Conservation (phyloP, 1,140 invertebrate species). For the Diorhabda elongata region DNA sequence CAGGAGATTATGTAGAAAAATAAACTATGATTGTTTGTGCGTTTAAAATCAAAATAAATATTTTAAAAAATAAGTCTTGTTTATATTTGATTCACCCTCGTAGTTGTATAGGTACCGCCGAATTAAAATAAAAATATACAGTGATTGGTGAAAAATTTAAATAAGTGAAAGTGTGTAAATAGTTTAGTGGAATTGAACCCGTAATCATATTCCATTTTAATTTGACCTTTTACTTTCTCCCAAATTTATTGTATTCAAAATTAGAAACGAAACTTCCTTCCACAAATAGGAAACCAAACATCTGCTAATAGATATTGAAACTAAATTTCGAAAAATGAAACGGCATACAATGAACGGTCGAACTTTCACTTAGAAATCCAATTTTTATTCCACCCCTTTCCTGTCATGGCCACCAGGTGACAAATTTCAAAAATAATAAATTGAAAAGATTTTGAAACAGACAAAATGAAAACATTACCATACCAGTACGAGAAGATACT, state of each 20-base stretch:
- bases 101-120: no score
- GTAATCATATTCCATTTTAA: no score
- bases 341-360: slow-evolving; percentile 8
- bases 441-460: slow-evolving; percentile 3
- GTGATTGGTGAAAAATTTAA: no score
- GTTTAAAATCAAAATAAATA: no score
- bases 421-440: slow-evolving; percentile 6
- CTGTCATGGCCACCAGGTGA: slow-evolving; percentile 3
- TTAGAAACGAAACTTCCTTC: not conserved
- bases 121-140: no score
- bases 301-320: slow-evolving; percentile 4
- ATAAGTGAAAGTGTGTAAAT: no score
- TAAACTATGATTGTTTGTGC: no score
- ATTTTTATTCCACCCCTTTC: slow-evolving; percentile 4
- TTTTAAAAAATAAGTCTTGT: no score
- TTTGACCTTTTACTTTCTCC: not conserved
- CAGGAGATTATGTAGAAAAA: no score
- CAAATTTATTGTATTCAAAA: not conserved
- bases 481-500: slow-evolving; percentile 1
- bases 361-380: slow-evolving; percentile 7
- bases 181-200: no score
- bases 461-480: slow-evolving; percentile 6
- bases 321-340: not conserved
- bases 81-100: no score
- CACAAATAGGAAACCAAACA: slow-evolving; percentile 7